phyloP scores from a whole-genome alignment of 2,113 vertebrate genomes.

The Hydrochoerus hydrochaeris region DNA sequence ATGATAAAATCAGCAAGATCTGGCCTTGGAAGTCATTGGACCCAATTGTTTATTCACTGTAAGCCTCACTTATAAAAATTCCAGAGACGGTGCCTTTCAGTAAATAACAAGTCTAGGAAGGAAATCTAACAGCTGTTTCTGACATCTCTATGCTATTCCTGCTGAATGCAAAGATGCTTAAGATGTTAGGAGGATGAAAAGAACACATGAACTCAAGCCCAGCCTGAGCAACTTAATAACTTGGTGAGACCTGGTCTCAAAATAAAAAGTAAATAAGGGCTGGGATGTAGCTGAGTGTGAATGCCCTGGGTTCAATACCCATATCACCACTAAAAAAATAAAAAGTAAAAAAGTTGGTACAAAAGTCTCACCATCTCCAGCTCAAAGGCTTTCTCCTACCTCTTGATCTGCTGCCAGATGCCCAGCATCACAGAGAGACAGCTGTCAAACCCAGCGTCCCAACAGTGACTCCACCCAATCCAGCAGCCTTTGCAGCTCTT shows the following conservation, averaged over 20 bases:
- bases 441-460: neutral
- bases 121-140: neutral
- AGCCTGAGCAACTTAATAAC: neutral
- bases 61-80: neutral
- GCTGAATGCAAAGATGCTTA: neutral
- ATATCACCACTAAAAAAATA: neutral
- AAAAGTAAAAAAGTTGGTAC: neutral
- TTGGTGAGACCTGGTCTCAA: neutral
- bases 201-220: neutral
- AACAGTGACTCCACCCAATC: fast-evolving
- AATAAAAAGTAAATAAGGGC: neutral
- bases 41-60: neutral
- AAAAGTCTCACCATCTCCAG: neutral
- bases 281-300: neutral
- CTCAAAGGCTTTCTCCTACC: too few relatives aligned
- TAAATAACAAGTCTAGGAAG: neutral
- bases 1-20: neutral
- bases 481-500: neutral
- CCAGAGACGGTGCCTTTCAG: neutral
- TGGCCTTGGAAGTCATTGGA: neutral
- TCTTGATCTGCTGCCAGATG: neutral
- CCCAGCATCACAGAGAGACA: neutral
- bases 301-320: neutral
- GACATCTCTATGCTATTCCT: neutral
- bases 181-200: neutral